A percentile compares a stretch with the other conserved stretches of the same genome.
Evolutionary conservation across 2,888 invertebrate genomes (phyloP).

Genomic region (Ctena decussata): DNA sequence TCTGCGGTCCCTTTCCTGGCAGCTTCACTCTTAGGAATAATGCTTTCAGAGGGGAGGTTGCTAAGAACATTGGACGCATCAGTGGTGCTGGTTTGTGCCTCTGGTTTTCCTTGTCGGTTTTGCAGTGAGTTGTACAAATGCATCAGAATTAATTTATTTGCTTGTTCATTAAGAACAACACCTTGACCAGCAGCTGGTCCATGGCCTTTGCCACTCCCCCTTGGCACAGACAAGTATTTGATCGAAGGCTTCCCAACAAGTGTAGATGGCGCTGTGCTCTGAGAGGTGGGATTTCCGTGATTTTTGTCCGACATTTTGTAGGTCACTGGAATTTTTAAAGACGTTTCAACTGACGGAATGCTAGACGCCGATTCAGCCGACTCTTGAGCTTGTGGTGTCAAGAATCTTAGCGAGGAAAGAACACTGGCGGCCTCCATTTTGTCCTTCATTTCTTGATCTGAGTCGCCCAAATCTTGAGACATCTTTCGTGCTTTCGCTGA

Average conservation of each 20-base stretch:
- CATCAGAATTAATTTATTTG: conserved; percentile 8
- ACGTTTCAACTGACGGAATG: background rate
- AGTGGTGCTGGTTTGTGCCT: background rate
- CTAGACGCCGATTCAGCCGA: background rate
- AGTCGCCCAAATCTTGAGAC: conserved; percentile 49
- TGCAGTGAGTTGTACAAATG: background rate
- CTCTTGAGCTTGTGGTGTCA: conserved; percentile 35
- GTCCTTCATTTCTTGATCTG: conserved; percentile 69
- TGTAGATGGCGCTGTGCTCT: background rate
- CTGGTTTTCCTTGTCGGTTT: background rate
- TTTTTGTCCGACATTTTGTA: background rate
- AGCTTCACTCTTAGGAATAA: background rate
- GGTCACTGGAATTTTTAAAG: background rate
- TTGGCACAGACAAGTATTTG: background rate
- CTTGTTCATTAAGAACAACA: background rate
- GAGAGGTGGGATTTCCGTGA: background rate
- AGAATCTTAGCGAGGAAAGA: conserved; percentile 56
- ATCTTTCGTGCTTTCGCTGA: conserved; percentile 41
- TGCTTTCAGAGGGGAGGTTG: background rate
- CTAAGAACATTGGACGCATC: background rate
- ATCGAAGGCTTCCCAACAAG: background rate
- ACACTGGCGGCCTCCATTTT: conserved; percentile 71
- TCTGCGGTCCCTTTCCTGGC: background rate
- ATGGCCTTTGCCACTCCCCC: background rate
- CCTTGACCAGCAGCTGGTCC: background rate